Evolutionary conservation across 2,888 invertebrate genomes (phyloP), one percentile per base, ranked within the genome.

Genomic region (Apamea crenata): DNA sequence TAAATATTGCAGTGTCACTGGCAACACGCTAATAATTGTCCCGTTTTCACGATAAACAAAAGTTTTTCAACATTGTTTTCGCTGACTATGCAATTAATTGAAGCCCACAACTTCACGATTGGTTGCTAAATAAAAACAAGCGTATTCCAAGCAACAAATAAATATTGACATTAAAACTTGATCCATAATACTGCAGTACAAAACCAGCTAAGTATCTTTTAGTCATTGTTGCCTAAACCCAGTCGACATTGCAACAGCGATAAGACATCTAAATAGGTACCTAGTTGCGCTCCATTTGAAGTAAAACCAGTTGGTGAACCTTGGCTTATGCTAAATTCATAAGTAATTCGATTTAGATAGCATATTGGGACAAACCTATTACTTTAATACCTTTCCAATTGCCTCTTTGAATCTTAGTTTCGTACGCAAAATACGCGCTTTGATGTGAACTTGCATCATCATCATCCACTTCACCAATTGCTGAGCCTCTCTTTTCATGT

Each of bases 261-360:
- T 81, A 71, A 59, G 50, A 61, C 63, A 71, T 68, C 14, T 74
- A 44, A 59, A 59, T 44, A 36, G 4, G 8, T 66, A 66, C 25
- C 10, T 50, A 44, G 18, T 74, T 47, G 36, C 68, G 82, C 75
- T 74, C 80, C 25, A 74, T 82, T 80, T 74, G 44, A 82, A 74
- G 61, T 69, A 44, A 72, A 82, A 56, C 82, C 61, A 63, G 82
- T 69, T 29, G 0, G 32, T 53, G 36, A 69, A 36, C 53, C 40
- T 53, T 61, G 4, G 32, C 3, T 32, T 63, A 63, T 21, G 18
- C 32, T 21, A 63, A 32, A 32, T 63, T 29, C 18, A 2, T 18
- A 29, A 1, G 18, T 63, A 18, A 29, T 32, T 29, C 1, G 16
- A 63, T 63, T 63, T 29, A 3, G 8, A 63, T 32, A 16, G 14